A percentile compares a stretch with the other conserved stretches of the same genome.
Conservation (phyloP, 2,113 vertebrate species). For the Petaurus breviceps region DNA sequence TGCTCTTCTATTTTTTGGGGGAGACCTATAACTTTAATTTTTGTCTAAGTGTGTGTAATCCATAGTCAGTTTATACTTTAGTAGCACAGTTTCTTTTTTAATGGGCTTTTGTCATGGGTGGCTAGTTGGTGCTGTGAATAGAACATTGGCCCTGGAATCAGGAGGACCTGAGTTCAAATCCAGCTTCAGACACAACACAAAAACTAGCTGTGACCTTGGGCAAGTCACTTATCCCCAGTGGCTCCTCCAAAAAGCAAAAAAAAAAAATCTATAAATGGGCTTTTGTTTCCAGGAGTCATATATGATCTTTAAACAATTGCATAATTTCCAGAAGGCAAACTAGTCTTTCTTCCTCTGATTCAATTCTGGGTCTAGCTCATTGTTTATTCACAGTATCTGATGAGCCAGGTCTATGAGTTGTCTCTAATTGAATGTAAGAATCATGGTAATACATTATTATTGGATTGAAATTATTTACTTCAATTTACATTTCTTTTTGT, state of each 20-base stretch:
- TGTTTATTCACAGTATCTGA: background rate
- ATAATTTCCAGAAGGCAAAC: background rate
- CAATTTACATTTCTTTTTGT: background rate
- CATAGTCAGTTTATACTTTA: background rate
- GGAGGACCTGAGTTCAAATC: too few species aligned
- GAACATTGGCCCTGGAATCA: too few species aligned
- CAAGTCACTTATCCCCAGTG: too few species aligned
- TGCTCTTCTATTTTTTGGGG: background rate
- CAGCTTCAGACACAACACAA: too few species aligned
- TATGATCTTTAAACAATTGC: background rate
- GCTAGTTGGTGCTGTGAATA: too few species aligned
- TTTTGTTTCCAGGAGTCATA: background rate
- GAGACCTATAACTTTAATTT: background rate
- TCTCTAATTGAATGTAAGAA: background rate
- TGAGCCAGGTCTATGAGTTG: background rate
- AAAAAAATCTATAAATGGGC: too few species aligned
- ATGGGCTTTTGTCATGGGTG: too few species aligned
- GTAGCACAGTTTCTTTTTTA: background rate
- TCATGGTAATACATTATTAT: background rate
- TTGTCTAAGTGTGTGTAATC: background rate
- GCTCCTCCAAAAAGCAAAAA: too few species aligned
- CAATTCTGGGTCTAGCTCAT: background rate
- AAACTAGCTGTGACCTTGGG: too few species aligned
- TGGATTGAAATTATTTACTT: background rate
- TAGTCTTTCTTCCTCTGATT: background rate